phyloP scores from a whole-genome alignment of 2,888 invertebrate genomes.

The Erebia palarica region DNA sequence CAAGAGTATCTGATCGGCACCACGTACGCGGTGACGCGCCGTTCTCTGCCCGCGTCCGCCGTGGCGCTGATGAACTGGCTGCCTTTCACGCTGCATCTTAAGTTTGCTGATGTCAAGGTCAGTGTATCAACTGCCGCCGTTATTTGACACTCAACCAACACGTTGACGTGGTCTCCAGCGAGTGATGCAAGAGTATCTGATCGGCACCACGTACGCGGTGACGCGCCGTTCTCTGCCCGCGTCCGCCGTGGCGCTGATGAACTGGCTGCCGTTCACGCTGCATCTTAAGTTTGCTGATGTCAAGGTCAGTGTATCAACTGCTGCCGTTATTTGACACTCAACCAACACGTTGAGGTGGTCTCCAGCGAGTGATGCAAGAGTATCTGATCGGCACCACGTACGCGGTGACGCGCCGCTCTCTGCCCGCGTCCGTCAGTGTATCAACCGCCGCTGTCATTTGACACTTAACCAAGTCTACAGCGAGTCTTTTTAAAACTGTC shows the following conservation, averaged over 20 bases:
- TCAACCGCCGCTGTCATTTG: too few species aligned
- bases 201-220: constrained; percentile 87
- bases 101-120: constrained; percentile 85
- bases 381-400: too few species aligned
- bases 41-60: constrained; percentile 88
- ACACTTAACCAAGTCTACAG: too few species aligned
- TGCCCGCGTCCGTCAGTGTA: too few species aligned
- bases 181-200: constrained; percentile 91
- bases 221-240: constrained; percentile 87
- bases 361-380: too few species aligned
- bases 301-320: constrained; percentile 68
- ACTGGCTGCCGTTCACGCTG: constrained; percentile 87
- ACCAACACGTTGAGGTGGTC: too few species aligned
- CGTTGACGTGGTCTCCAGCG: constrained; percentile 70
- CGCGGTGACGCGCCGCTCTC: too few species aligned
- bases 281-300: constrained; percentile 84
- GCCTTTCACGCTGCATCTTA: constrained; percentile 86
- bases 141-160: background rate
- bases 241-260: constrained; percentile 86
- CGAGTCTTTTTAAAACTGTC: too few species aligned
- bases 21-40: constrained; percentile 87
- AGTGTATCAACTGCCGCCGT: background rate
- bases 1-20: constrained; percentile 92
- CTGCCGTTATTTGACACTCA: background rate
- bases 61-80: constrained; percentile 85